A percentile compares a stretch with the other conserved stretches of the same genome.
Conservation (phyloP, 2,888 invertebrate species). For the Drosophila picticornis region DNA sequence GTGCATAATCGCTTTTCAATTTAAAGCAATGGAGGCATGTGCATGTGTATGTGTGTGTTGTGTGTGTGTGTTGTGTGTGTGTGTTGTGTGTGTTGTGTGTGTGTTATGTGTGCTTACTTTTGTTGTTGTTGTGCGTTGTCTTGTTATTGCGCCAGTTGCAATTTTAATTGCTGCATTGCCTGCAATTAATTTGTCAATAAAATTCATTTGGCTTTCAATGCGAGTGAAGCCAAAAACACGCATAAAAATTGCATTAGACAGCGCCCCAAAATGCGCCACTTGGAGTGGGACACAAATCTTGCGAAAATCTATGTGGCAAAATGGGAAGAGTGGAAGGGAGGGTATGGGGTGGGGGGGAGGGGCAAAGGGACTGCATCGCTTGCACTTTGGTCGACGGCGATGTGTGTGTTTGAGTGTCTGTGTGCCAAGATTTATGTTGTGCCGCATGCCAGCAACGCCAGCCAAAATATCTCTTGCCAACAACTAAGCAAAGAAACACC, state of each 20-base stretch:
- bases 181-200: constrained; percentile 84
- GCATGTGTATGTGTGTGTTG: neutral
- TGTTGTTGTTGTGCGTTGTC: neutral
- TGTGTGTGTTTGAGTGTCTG: constrained; percentile 9
- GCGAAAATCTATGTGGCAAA: neutral
- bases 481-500: neutral
- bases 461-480: constrained; percentile 38
- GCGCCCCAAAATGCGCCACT: constrained; percentile 9
- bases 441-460: constrained; percentile 65
- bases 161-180: constrained; percentile 78
- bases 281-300: neutral
- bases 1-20: neutral
- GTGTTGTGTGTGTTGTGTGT: neutral
- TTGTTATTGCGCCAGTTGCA: constrained; percentile 43
- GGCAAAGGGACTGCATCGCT: constrained; percentile 25
- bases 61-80: neutral
- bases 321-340: neutral
- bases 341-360: neutral
- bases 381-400: constrained; percentile 46
- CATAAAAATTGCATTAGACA: constrained; percentile 57
- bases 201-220: constrained; percentile 82
- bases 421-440: constrained; percentile 76
- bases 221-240: constrained; percentile 43
- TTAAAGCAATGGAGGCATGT: neutral
- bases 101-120: neutral